These are phyloP conservation scores for Dromius quadrimaculatus DNA, from an alignment of 2,888 invertebrate species.

Conservation along the genomic window DNA sequence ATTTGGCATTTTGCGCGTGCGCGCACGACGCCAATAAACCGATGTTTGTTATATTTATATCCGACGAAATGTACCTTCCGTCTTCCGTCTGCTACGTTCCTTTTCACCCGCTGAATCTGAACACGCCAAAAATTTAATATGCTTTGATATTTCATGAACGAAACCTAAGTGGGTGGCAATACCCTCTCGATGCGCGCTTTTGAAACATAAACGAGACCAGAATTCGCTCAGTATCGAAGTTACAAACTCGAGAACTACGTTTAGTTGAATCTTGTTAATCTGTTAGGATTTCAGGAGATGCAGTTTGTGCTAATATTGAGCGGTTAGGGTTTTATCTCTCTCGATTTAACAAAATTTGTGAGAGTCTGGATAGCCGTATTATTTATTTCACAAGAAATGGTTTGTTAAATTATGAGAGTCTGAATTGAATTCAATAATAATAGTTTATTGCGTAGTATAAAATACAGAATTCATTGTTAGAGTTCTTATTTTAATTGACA, in stretches of 20 bases:
- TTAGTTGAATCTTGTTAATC: slow-evolving; percentile 26
- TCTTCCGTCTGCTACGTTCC: slow-evolving; percentile 1
- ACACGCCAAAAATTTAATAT: slow-evolving; percentile 32
- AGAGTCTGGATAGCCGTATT: not conserved
- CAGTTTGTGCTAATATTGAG: slow-evolving; percentile 18
- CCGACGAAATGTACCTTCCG: slow-evolving; percentile 34
- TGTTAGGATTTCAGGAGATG: slow-evolving; percentile 23
- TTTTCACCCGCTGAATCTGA: slow-evolving; percentile 2
- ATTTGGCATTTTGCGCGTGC: slow-evolving; percentile 36
- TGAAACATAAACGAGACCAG: not conserved
- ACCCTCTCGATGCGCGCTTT: not conserved
- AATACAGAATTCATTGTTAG: too few relatives aligned
- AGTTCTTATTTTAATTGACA: too few relatives aligned
- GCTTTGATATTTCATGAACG: slow-evolving; percentile 15
- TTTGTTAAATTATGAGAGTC: too few relatives aligned
- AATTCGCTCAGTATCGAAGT: not conserved
- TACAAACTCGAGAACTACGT: slow-evolving; percentile 24
- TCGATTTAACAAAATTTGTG: slow-evolving; percentile 24
- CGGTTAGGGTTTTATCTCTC: slow-evolving; percentile 21
- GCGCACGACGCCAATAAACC: slow-evolving; percentile 40
- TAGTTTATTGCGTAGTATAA: too few relatives aligned
- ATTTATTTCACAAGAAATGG: too few relatives aligned
- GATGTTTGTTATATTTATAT: slow-evolving; percentile 51
- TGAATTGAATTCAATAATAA: too few relatives aligned
- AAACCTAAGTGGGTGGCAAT: not conserved